These are phyloP conservation scores for Merluccius polli DNA, from an alignment of 2,797 vertebrate genomes.

Conservation along the genomic window DNA sequence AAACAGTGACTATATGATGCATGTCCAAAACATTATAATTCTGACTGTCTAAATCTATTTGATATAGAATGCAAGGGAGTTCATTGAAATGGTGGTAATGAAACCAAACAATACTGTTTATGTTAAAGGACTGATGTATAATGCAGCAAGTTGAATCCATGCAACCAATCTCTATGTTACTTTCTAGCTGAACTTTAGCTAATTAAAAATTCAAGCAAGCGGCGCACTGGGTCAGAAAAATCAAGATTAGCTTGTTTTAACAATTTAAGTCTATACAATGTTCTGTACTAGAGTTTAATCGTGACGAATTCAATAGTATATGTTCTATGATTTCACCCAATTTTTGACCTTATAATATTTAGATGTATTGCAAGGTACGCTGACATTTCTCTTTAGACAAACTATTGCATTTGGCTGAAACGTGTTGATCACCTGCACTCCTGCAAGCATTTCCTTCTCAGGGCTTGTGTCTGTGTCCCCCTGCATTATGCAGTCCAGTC, in stretches of 20 bases:
- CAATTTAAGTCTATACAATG: too few species aligned
- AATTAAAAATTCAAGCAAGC: not conserved
- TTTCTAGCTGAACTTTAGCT: not conserved
- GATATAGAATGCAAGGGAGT: not conserved
- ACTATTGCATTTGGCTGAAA: slow-evolving; percentile 13
- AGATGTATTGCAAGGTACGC: not conserved
- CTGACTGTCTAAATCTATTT: not conserved
- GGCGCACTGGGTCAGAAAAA: not conserved
- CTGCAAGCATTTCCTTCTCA: slow-evolving; percentile 30
- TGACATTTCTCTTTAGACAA: not conserved
- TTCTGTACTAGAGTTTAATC: not conserved
- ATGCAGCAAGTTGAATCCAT: not conserved
- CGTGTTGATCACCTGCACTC: slow-evolving; percentile 33
- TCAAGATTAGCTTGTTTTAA: not conserved
- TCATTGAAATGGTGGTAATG: not conserved
- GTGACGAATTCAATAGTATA: not conserved
- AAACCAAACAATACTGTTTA: not conserved
- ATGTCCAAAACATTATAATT: not conserved
- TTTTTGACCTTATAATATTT: not conserved
- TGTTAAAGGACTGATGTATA: not conserved
- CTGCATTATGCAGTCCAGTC: slow-evolving; percentile 73
- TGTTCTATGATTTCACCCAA: not conserved
- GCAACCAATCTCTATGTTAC: not conserved
- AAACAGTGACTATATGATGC: not conserved
- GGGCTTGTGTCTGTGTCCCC: slow-evolving; percentile 43